Evolutionary conservation across 2,888 invertebrate species (phyloP).

Genomic region (Eristalinus sepulchralis): DNA sequence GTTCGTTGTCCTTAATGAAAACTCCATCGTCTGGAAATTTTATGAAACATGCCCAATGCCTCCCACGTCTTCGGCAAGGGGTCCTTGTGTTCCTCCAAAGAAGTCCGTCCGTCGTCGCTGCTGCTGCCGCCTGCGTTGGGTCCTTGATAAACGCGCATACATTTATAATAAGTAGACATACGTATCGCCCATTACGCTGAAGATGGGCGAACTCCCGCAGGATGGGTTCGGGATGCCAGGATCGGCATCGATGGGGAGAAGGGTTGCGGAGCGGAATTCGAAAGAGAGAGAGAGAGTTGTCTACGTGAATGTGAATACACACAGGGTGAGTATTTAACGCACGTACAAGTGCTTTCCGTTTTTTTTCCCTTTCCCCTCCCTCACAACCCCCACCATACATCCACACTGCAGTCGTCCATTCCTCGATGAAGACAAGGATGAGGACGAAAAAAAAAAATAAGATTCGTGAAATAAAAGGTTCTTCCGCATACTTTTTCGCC

Average conservation of each 20-base stretch:
- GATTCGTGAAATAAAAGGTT: conserved; percentile 30
- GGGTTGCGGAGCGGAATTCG: conserved; percentile 25
- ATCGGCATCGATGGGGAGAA: conserved; percentile 2
- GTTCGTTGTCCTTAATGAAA: conserved; percentile 66
- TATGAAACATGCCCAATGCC: conserved; percentile 70
- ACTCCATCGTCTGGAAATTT: conserved; percentile 72
- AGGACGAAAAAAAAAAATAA: conserved; percentile 7
- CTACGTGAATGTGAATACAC: conserved; percentile 59
- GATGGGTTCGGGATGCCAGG: not conserved
- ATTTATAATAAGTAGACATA: conserved; percentile 70
- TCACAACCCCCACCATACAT: too few relatives aligned
- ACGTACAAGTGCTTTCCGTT: conserved; percentile 58
- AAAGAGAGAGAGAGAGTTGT: conserved; percentile 56
- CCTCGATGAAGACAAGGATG: conserved; percentile 28
- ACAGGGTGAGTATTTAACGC: conserved; percentile 67
- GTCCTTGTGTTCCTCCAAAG: conserved; percentile 29
- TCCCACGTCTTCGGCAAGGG: conserved; percentile 40
- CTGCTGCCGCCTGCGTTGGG: conserved; percentile 50
- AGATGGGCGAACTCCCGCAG: conserved; percentile 18
- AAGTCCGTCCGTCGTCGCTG: conserved; percentile 23
- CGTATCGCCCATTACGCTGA: conserved; percentile 64
- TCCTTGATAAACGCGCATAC: conserved; percentile 69
- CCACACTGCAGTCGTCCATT: not conserved
- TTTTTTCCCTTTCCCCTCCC: not conserved
- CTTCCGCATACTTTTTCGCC: conserved; percentile 52